Percentiles rank a stretch among this genome's conserved stretches.
Conservation (phyloP, 1,140 invertebrate genomes). For the Drosophila pseudoobscura region DNA sequence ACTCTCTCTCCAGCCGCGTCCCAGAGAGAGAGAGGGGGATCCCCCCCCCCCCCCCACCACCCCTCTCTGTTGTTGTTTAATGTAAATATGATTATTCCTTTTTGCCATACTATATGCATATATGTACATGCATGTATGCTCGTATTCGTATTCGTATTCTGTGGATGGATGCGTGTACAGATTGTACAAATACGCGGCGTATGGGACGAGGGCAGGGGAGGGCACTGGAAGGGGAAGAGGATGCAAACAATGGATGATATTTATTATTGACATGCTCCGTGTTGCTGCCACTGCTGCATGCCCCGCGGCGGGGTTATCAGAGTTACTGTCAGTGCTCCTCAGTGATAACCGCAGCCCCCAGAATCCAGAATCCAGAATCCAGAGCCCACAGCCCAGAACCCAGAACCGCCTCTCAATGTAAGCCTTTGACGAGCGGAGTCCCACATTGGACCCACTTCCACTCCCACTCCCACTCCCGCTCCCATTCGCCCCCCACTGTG, state of each 20-base stretch:
- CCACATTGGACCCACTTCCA: not conserved
- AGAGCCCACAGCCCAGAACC: no score
- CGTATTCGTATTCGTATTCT: not conserved
- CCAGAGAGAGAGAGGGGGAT: no score
- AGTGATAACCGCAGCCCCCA: constrained; percentile 62
- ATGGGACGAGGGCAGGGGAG: constrained; percentile 11
- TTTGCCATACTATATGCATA: constrained; percentile 25
- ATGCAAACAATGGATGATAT: constrained; percentile 75
- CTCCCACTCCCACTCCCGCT: not conserved
- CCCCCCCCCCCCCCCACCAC: not conserved
- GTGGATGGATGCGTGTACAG: no score
- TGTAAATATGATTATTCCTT: constrained; percentile 76
- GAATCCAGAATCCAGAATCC: no score
- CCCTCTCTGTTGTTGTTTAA: constrained; percentile 60
- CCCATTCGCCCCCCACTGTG: no score
- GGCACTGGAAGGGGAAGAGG: constrained; percentile 6
- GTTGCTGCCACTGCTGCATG: constrained; percentile 6
- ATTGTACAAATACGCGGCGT: constrained; percentile 15
- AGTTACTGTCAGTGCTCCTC: constrained; percentile 53
- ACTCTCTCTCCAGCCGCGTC: constrained; percentile 18
- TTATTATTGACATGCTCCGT: constrained; percentile 73
- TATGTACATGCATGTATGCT: constrained; percentile 11
- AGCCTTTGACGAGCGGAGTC: constrained; percentile 58
- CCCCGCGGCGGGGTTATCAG: constrained; percentile 70
- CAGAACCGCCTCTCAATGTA: constrained; percentile 23